Conservation (phyloP, 2,888 invertebrate species). For the Euplagia quadripunctaria region DNA sequence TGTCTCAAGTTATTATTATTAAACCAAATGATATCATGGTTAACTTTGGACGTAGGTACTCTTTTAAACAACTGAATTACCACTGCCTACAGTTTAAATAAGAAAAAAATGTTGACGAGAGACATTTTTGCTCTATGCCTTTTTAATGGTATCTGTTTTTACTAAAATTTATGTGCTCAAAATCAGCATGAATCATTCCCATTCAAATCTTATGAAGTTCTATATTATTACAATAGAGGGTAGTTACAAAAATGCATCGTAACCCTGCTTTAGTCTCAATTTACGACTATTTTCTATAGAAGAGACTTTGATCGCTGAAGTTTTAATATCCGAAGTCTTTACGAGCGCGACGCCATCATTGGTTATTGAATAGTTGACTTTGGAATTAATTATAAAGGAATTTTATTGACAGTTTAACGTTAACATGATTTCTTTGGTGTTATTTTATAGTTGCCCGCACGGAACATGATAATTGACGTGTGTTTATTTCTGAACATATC, state of each 20-base stretch:
- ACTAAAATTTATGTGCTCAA: too few relatives aligned
- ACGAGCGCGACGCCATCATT: constrained; percentile 63
- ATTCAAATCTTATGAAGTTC: neutral
- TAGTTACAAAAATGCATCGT: constrained; percentile 37
- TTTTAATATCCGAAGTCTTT: constrained; percentile 67
- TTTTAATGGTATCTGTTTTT: too few relatives aligned
- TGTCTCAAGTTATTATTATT: too few relatives aligned
- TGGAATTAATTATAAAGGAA: constrained; percentile 23
- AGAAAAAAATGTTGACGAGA: too few relatives aligned
- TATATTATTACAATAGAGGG: constrained; percentile 12
- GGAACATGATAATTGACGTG: neutral
- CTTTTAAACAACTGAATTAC: too few relatives aligned
- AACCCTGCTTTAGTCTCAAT: constrained; percentile 59
- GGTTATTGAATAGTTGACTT: constrained; percentile 54
- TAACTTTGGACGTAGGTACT: too few relatives aligned
- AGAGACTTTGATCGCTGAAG: constrained; percentile 67
- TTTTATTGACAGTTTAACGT: constrained; percentile 20
- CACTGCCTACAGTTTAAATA: too few relatives aligned
- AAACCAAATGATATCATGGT: too few relatives aligned
- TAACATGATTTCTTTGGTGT: neutral
- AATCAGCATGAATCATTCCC: neutral
- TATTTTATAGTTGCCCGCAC: neutral
- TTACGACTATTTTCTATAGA: constrained; percentile 60
- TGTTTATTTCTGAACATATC: neutral
- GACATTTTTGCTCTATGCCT: too few relatives aligned